Evolutionary conservation across 2,888 invertebrate species (phyloP).

Genomic region (Rapana venosa): DNA sequence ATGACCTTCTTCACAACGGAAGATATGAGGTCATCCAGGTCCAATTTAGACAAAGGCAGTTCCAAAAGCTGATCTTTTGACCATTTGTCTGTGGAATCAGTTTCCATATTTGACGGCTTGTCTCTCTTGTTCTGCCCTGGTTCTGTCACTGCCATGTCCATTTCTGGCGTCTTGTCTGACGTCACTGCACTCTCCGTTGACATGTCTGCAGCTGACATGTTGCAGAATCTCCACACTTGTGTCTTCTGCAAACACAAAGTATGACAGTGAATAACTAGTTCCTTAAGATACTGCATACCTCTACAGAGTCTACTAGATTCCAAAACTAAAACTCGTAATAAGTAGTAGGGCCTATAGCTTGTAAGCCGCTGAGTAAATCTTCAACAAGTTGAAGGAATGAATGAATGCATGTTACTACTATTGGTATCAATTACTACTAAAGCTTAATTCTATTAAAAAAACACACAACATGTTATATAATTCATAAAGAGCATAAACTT

Average conservation of each 20-base stretch:
- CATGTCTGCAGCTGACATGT: neutral
- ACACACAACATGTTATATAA: too few species aligned
- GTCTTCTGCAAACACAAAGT: conserved; percentile 7
- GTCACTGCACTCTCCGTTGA: neutral
- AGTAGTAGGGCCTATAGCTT: too few species aligned
- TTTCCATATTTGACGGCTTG: neutral
- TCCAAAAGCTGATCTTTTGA: conserved; percentile 20
- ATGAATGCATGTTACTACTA: too few species aligned
- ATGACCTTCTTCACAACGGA: conserved; percentile 56
- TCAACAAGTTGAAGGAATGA: too few species aligned
- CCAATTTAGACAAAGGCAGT: conserved; percentile 45
- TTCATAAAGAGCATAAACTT: too few species aligned
- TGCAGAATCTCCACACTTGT: neutral
- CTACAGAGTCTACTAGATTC: too few species aligned
- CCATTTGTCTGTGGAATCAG: conserved; percentile 7
- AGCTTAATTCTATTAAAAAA: too few species aligned
- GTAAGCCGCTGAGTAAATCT: too few species aligned
- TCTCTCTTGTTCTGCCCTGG: neutral
- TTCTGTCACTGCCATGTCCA: neutral
- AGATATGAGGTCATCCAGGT: conserved; percentile 59
- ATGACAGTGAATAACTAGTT: neutral
- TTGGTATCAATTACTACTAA: too few species aligned
- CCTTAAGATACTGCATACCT: too few species aligned
- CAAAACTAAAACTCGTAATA: too few species aligned
- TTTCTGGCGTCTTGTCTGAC: neutral